These are phyloP conservation scores for Upupa epops DNA, from an alignment of 2,113 vertebrate genomes.

Conservation along the genomic window DNA sequence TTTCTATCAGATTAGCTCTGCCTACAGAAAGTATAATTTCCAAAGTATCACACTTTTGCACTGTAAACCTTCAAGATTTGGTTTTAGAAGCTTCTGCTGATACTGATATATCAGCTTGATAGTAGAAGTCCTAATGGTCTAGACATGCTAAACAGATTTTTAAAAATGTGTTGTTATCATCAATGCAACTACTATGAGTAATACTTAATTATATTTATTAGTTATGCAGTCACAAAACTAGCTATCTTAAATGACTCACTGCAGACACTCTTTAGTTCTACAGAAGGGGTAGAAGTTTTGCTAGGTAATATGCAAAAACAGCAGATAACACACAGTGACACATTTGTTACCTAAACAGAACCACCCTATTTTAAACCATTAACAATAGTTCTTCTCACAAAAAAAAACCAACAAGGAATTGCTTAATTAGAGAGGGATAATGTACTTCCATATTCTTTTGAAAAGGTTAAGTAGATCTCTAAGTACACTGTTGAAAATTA, in stretches of 20 bases:
- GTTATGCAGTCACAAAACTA: background rate
- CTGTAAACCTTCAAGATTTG: background rate
- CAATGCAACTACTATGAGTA: background rate
- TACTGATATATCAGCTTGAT: background rate
- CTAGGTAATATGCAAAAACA: background rate
- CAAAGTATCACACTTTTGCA: background rate
- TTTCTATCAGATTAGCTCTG: background rate
- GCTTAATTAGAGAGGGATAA: background rate
- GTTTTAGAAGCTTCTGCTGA: background rate
- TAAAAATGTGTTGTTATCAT: no score
- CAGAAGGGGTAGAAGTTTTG: background rate
- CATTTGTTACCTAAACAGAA: background rate
- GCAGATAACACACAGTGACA: background rate
- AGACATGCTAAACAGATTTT: background rate
- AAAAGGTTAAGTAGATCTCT: background rate
- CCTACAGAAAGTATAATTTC: background rate
- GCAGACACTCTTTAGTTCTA: background rate
- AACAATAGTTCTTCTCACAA: background rate
- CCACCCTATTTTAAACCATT: background rate
- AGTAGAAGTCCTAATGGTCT: background rate
- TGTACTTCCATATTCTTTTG: background rate
- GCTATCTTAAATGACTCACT: background rate
- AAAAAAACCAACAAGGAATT: background rate
- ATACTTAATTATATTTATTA: background rate
- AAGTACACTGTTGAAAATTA: background rate